A percentile compares a stretch with the other conserved stretches of the same genome.
Evolutionary conservation across 2,888 invertebrate species (phyloP).

Genomic region (Gibbula magus): DNA sequence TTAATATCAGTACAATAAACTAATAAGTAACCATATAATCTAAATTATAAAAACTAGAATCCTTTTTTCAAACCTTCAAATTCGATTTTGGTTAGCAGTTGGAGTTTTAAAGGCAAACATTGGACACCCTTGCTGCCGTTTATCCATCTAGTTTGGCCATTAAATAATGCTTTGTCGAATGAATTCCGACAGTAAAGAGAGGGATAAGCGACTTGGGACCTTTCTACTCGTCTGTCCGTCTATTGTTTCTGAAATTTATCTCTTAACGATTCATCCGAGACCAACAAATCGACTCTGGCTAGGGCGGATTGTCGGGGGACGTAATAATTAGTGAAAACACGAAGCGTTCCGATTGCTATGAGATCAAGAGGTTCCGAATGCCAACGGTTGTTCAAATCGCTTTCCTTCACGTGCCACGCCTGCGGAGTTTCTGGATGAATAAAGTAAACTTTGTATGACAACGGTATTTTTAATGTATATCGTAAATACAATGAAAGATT

Average conservation of each 20-base stretch:
- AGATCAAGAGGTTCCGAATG: not conserved
- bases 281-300: not conserved
- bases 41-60: too few relatives aligned
- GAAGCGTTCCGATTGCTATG: not conserved
- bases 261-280: constrained; percentile 16
- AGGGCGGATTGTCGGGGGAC: not conserved
- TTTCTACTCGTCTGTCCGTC: not conserved
- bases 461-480: too few relatives aligned
- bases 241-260: constrained; percentile 23
- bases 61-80: not conserved
- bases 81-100: not conserved
- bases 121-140: not conserved
- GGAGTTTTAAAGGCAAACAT: too few relatives aligned
- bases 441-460: too few relatives aligned
- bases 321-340: not conserved
- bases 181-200: not conserved
- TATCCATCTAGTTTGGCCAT: not conserved
- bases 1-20: too few relatives aligned
- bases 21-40: too few relatives aligned
- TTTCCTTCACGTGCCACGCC: too few relatives aligned
- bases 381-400: not conserved
- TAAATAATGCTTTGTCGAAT: not conserved
- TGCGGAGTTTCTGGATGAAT: too few relatives aligned
- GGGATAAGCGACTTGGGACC: not conserved
- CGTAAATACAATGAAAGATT: too few relatives aligned